phyloP scores from a whole-genome alignment of 2,113 vertebrate species.

The Geococcyx californianus region DNA sequence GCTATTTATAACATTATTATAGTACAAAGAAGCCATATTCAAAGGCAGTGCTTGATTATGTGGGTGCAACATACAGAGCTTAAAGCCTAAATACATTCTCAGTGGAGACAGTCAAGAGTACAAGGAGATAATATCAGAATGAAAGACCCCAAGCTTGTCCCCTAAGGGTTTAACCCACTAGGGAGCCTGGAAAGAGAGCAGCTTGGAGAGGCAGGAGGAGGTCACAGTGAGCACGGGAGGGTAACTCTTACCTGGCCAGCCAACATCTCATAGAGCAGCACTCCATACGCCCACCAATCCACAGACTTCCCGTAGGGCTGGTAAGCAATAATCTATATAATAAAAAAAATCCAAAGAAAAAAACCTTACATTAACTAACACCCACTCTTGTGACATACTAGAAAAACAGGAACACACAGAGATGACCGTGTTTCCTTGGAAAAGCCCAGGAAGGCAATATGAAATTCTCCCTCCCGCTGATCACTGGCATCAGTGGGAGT shows the following conservation, averaged over 20 bases:
- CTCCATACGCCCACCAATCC: slow-evolving; percentile 98
- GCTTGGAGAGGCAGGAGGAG: neutral
- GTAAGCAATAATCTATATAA: slow-evolving; percentile 92
- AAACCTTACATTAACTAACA: neutral
- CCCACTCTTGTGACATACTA: neutral
- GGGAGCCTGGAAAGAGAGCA: neutral
- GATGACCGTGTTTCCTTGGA: neutral
- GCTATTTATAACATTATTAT: slow-evolving; percentile 51
- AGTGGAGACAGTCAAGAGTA: neutral
- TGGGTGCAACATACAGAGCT: slow-evolving; percentile 32
- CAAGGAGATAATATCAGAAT: neutral
- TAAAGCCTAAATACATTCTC: slow-evolving; percentile 13
- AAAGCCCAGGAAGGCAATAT: neutral
- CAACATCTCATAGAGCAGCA: slow-evolving; percentile 96
- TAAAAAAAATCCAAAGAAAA: neutral
- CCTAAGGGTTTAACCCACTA: neutral
- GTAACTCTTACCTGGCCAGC: slow-evolving; percentile 90
- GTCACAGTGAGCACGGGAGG: fast-evolving
- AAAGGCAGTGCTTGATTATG: slow-evolving; percentile 31
- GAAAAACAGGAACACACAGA: neutral
- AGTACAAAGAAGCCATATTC: slow-evolving; percentile 2
- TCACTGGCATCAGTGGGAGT: neutral
- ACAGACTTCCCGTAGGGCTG: slow-evolving; percentile 96
- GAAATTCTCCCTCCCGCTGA: neutral
- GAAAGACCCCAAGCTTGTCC: neutral